Conservation (phyloP, 2,888 invertebrate species). For the Xylocampa areola region DNA sequence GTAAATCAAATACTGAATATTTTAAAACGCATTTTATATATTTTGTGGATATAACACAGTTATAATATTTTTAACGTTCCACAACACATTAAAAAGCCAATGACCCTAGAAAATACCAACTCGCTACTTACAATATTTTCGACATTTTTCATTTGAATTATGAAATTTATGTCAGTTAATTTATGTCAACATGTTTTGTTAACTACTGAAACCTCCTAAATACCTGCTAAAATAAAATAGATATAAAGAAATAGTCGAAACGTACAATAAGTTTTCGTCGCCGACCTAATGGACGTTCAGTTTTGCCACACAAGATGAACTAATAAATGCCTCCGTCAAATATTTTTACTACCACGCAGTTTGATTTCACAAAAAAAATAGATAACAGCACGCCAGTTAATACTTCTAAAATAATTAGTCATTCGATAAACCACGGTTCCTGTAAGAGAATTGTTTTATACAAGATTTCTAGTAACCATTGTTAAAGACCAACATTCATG, state of each 20-base stretch:
- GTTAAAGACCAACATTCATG: neutral
- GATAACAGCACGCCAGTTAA: neutral
- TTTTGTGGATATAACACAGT: too few species aligned
- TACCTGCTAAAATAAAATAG: slow-evolving; percentile 39
- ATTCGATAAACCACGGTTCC: slow-evolving; percentile 1
- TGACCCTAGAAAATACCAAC: slow-evolving; percentile 23
- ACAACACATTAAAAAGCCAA: slow-evolving; percentile 33
- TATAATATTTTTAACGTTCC: too few species aligned
- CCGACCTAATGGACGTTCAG: slow-evolving; percentile 43
- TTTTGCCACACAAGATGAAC: slow-evolving; percentile 58
- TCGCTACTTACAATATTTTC: slow-evolving; percentile 5
- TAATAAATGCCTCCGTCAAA: slow-evolving; percentile 49
- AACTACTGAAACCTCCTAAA: slow-evolving; percentile 25
- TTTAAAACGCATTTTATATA: too few species aligned
- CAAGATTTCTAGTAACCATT: neutral
- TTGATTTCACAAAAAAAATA: slow-evolving; percentile 24
- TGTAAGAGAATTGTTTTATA: neutral
- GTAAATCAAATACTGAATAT: too few species aligned
- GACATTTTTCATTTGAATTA: slow-evolving; percentile 38
- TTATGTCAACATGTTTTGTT: slow-evolving; percentile 45
- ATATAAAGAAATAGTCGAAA: slow-evolving; percentile 33
- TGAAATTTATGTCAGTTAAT: slow-evolving; percentile 27
- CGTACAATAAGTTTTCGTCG: slow-evolving; percentile 48
- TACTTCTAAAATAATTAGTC: neutral
- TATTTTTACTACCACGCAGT: slow-evolving; percentile 50